phyloP scores from a whole-genome alignment of 2,113 vertebrate species.

The Apodemus speciosus region DNA sequence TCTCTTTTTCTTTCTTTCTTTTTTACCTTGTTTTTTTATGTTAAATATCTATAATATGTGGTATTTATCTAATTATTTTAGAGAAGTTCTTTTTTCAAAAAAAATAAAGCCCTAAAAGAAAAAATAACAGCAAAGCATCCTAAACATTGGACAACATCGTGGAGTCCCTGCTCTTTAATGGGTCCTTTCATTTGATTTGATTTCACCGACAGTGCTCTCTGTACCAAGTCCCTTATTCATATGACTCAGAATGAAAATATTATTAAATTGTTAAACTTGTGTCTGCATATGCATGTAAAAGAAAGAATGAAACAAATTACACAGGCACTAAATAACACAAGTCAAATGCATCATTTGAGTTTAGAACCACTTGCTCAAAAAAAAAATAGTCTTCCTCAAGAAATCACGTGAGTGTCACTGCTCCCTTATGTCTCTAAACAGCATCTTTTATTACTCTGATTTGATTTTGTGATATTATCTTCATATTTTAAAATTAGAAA shows the following conservation, averaged over 20 bases:
- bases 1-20: background rate
- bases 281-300: background rate
- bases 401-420: background rate
- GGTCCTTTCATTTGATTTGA: constrained; percentile 37
- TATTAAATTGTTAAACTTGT: constrained; percentile 45
- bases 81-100: constrained; percentile 36
- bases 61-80: constrained; percentile 49
- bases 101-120: constrained; percentile 28
- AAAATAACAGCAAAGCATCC: background rate
- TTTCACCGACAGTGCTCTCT: constrained; percentile 24
- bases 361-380: constrained; percentile 23
- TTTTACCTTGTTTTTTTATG: background rate
- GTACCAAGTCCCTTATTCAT: constrained; percentile 5
- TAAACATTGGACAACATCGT: background rate
- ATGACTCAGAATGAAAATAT: constrained; percentile 52
- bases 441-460: background rate
- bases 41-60: constrained; percentile 28
- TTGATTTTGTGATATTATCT: constrained; percentile 7
- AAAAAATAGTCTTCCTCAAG: background rate
- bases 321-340: background rate
- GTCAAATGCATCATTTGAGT: background rate
- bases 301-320: background rate
- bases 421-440: background rate
- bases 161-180: background rate
- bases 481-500: background rate